Conservation (phyloP, 92 coral and sea anemone genomes). For the Plumapathes pennacea region DNA sequence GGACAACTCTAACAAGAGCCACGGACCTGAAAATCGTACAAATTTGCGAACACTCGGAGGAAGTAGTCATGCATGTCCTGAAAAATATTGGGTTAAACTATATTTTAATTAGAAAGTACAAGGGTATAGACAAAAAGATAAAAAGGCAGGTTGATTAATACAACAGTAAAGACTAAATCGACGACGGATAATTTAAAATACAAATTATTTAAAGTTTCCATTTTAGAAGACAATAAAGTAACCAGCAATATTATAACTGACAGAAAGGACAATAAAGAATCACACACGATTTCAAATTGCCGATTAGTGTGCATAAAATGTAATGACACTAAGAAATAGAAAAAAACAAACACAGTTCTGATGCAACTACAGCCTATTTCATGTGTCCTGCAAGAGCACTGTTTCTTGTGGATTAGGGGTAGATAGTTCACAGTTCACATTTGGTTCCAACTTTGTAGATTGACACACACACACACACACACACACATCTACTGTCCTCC, state of each 20-base stretch:
- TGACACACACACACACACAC: too few species aligned
- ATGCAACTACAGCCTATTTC: too few species aligned
- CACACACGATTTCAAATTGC: conserved; percentile 5
- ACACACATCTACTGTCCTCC: not conserved
- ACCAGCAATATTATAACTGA: conserved; percentile 6
- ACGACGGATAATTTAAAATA: too few species aligned
- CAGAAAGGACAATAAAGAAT: conserved; percentile 1
- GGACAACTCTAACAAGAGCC: conserved; percentile 19
- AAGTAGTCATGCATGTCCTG: not conserved
- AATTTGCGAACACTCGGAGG: not conserved
- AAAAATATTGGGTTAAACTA: conserved; percentile 8
- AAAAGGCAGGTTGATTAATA: too few species aligned
- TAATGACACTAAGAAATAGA: not conserved
- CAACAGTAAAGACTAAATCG: too few species aligned
- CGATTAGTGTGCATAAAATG: not conserved
- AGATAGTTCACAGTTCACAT: too few species aligned
- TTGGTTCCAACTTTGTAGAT: too few species aligned
- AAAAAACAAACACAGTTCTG: not conserved
- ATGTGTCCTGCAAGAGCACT: too few species aligned
- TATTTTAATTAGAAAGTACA: conserved; percentile 1
- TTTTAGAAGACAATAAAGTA: conserved; percentile 9
- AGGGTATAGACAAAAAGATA: not conserved
- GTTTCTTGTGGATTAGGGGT: too few species aligned
- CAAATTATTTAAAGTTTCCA: conserved; percentile 4
- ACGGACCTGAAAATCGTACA: conserved; percentile 9